phyloP scores from a whole-genome alignment of 2,888 invertebrate species.

The Papilio elwesi region DNA sequence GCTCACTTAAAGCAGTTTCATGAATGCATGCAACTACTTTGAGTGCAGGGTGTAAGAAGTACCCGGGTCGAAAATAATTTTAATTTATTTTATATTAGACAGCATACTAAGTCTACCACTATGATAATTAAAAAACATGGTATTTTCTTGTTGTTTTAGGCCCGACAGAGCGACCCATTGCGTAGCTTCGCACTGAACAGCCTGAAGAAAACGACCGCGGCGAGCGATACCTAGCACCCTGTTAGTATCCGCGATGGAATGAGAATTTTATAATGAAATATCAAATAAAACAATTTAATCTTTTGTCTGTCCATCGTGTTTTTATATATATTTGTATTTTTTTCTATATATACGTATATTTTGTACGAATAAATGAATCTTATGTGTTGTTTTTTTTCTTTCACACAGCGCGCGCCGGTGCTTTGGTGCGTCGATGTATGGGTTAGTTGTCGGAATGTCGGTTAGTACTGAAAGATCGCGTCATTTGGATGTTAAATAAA shows the following conservation, averaged over 20 bases:
- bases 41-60: too few species aligned
- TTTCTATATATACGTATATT: slow-evolving; percentile 26
- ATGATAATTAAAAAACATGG: too few species aligned
- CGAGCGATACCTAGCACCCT: slow-evolving; percentile 64
- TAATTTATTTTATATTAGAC: too few species aligned
- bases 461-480: slow-evolving; percentile 57
- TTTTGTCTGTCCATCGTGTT: neutral
- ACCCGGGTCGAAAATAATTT: too few species aligned
- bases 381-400: slow-evolving; percentile 61
- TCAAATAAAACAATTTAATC: neutral
- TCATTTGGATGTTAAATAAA: slow-evolving; percentile 42
- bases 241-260: slow-evolving; percentile 61
- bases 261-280: slow-evolving; percentile 20
- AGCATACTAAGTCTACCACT: too few species aligned
- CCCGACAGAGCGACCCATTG: slow-evolving; percentile 87
- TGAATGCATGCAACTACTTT: too few species aligned
- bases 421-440: slow-evolving; percentile 45
- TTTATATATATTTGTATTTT: slow-evolving; percentile 12
- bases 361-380: slow-evolving; percentile 50
- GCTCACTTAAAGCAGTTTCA: too few species aligned
- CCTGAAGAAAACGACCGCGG: slow-evolving; percentile 66
- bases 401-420: slow-evolving; percentile 55
- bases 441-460: slow-evolving; percentile 52
- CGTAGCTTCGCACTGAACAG: slow-evolving; percentile 86
- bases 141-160: slow-evolving; percentile 66